These are phyloP conservation scores for silkworm (Bombyx mori) DNA, from an alignment of 1,140 invertebrate species.

Conservation along the genomic window ASM3026992v2 NC_085131.1:9318501-9319000, in stretches of 20 bases:
- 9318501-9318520: slow-evolving; percentile 42
- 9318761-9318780: slow-evolving; percentile 52
- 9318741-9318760: slow-evolving; percentile 49
- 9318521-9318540: slow-evolving; percentile 50
- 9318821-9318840: too few relatives aligned
- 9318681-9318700: slow-evolving; percentile 7
- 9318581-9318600: not conserved
- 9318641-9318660: not conserved
- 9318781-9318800: slow-evolving; percentile 49
- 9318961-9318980: too few relatives aligned
- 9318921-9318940: too few relatives aligned
- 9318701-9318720: slow-evolving; percentile 24
- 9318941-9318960: too few relatives aligned
- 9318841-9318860: too few relatives aligned
- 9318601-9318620: not conserved
- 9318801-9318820: not conserved
- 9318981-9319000: too few relatives aligned
- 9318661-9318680: not conserved
- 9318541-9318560: slow-evolving; percentile 21
- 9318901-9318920: too few relatives aligned
- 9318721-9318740: slow-evolving; percentile 27
- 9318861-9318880: too few relatives aligned
- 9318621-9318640: not conserved
- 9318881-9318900: too few relatives aligned
- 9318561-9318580: not conserved